Conservation (phyloP, 2,888 invertebrate species). For the Drosophila kokeensis region DNA sequence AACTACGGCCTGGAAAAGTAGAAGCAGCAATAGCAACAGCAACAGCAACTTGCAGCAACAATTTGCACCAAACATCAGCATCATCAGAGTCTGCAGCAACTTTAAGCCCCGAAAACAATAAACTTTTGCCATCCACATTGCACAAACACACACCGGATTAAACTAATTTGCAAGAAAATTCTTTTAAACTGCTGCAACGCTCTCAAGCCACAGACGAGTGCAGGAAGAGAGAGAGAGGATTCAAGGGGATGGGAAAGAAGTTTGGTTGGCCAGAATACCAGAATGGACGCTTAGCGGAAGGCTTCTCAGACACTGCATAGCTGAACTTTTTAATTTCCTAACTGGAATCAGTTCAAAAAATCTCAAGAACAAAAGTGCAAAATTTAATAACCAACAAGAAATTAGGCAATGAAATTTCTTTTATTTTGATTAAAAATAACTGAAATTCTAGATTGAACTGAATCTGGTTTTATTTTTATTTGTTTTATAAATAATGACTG, state of each 20-base stretch:
- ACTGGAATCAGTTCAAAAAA: not conserved
- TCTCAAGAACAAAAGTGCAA: not conserved
- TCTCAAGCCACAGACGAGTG: slow-evolving; percentile 20
- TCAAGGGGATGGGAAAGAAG: not conserved
- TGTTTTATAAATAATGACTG: not conserved
- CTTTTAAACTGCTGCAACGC: slow-evolving; percentile 60
- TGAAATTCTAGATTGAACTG: not conserved
- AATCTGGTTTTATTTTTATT: not conserved
- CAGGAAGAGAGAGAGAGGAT: not conserved
- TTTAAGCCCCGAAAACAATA: slow-evolving; percentile 56
- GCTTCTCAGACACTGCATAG: not conserved
- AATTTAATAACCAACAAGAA: not conserved
- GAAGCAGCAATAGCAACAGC: slow-evolving; percentile 5
- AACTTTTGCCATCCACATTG: slow-evolving; percentile 56
- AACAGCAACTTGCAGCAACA: slow-evolving; percentile 24
- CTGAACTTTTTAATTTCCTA: not conserved
- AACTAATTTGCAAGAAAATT: slow-evolving; percentile 78
- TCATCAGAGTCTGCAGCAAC: slow-evolving; percentile 32
- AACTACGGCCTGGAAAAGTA: slow-evolving; percentile 18
- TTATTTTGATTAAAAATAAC: not conserved
- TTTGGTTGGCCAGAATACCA: not conserved
- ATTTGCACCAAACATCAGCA: slow-evolving; percentile 24
- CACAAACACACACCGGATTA: slow-evolving; percentile 48
- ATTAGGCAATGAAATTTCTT: not conserved
- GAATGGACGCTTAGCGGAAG: slow-evolving; percentile 9